A percentile compares a stretch with the other conserved stretches of the same genome.
phyloP scores from a whole-genome alignment of 2,888 invertebrate genomes.

The Cheiracanthium punctorium region DNA sequence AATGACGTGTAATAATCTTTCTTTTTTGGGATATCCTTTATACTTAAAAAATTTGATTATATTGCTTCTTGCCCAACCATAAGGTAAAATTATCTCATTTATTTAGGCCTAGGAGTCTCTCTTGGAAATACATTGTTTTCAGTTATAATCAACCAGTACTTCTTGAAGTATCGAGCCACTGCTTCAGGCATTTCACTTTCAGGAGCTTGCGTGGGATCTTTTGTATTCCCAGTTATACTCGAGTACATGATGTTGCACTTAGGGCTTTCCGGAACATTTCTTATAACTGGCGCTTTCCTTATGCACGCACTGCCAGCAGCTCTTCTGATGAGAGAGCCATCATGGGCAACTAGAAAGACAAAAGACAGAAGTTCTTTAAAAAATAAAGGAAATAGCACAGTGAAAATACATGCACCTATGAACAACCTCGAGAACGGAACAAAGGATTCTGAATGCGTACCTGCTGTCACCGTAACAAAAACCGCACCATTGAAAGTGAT shows the following conservation, averaged over 20 bases:
- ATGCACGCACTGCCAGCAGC: slow-evolving; percentile 39
- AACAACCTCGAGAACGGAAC: background rate
- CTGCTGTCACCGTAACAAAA: background rate
- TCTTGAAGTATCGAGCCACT: slow-evolving; percentile 36
- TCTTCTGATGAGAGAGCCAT: slow-evolving; percentile 19
- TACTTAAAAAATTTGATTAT: too few relatives aligned
- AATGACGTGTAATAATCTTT: too few relatives aligned
- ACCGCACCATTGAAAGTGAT: background rate
- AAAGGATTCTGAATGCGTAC: background rate
- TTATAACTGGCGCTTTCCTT: slow-evolving; percentile 25
- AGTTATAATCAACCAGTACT: slow-evolving; percentile 30
- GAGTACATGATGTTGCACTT: background rate
- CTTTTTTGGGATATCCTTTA: too few relatives aligned
- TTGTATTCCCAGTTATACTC: slow-evolving; percentile 26
- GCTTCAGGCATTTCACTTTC: slow-evolving; percentile 31
- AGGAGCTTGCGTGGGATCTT: slow-evolving; percentile 47
- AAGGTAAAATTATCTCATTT: too few relatives aligned
- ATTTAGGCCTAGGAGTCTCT: slow-evolving; percentile 44
- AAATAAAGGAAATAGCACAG: background rate
- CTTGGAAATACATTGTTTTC: slow-evolving; percentile 31
- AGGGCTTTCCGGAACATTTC: slow-evolving; percentile 28
- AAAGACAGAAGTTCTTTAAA: background rate
- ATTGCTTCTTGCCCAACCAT: too few relatives aligned
- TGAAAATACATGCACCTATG: background rate
- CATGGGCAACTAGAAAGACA: slow-evolving; percentile 12